Conservation (phyloP, 2,797 vertebrate species). For the Champsocephalus gunnari region DNA sequence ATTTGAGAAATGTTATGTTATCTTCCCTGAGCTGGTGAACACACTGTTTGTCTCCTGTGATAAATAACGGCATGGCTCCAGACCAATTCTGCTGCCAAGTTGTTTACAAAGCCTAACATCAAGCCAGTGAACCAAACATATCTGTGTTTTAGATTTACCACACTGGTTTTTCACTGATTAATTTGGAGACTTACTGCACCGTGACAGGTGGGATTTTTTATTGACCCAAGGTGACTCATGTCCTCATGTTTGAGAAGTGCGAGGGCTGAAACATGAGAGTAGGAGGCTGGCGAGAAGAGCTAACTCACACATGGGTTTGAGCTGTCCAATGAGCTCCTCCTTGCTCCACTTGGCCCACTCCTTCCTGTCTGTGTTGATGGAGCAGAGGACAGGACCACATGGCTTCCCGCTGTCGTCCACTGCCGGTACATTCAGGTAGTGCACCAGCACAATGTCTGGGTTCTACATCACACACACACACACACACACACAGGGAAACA, state of each 20-base stretch:
- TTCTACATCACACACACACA: conserved; percentile 84
- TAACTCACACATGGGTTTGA: conserved; percentile 98
- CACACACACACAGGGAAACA: conserved; percentile 22
- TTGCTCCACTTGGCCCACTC: conserved; percentile 99
- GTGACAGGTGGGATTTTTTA: conserved; percentile 31
- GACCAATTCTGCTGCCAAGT: conserved; percentile 46
- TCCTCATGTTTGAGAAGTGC: conserved; percentile 33
- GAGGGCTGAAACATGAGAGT: conserved; percentile 46
- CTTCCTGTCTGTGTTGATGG: conserved; percentile 98
- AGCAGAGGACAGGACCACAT: conserved; percentile 95
- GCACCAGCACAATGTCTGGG: conserved; percentile 97
- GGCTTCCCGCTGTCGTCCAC: conserved; percentile 98
- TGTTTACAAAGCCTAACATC: conserved; percentile 53
- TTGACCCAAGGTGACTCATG: conserved; percentile 50
- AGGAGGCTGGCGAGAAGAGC: conserved; percentile 25
- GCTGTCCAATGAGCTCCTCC: conserved; percentile 97
- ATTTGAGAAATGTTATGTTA: conserved; percentile 26
- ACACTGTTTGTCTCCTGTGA: conserved; percentile 56
- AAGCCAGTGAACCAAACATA: conserved; percentile 41
- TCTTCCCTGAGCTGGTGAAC: conserved; percentile 38
- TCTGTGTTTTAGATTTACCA: conserved; percentile 43
- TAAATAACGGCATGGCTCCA: conserved; percentile 52
- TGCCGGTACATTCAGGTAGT: conserved; percentile 98
- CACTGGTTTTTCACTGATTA: conserved; percentile 40
- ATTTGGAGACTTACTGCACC: conserved; percentile 28